phyloP scores from a whole-genome alignment of 2,113 vertebrate genomes.

The Bos indicus region DNA sequence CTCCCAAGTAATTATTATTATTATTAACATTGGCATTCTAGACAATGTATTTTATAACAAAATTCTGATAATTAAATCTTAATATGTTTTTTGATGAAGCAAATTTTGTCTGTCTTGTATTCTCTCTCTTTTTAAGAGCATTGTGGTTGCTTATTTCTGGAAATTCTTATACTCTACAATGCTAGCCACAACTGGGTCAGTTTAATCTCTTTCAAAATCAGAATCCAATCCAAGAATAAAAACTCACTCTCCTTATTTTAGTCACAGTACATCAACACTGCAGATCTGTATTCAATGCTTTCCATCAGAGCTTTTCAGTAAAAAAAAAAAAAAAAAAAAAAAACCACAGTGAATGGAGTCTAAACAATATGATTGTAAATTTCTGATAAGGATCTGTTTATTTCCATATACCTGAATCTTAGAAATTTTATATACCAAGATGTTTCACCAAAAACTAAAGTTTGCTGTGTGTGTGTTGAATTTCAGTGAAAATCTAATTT shows the following conservation, averaged over 20 bases:
- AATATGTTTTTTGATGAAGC: background rate
- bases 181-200: conserved; percentile 19
- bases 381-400: background rate
- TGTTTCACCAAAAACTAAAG: background rate
- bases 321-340: conserved; percentile 40
- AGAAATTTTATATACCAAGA: background rate
- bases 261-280: conserved; percentile 13
- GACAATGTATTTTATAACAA: background rate
- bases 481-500: background rate
- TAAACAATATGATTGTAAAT: background rate
- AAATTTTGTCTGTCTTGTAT: background rate
- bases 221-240: conserved; percentile 46
- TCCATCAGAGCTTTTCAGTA: conserved; percentile 19
- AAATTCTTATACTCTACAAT: background rate
- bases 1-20: background rate
- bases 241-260: conserved; percentile 37
- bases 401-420: background rate
- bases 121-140: background rate
- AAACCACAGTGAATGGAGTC: background rate
- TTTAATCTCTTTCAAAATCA: conserved; percentile 58
- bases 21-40: background rate
- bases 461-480: background rate
- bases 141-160: conserved; percentile 22
- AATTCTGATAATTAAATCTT: background rate
- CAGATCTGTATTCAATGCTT: background rate